phyloP scores from a whole-genome alignment of 2,888 invertebrate genomes.

The Apotomis betuletana region DNA sequence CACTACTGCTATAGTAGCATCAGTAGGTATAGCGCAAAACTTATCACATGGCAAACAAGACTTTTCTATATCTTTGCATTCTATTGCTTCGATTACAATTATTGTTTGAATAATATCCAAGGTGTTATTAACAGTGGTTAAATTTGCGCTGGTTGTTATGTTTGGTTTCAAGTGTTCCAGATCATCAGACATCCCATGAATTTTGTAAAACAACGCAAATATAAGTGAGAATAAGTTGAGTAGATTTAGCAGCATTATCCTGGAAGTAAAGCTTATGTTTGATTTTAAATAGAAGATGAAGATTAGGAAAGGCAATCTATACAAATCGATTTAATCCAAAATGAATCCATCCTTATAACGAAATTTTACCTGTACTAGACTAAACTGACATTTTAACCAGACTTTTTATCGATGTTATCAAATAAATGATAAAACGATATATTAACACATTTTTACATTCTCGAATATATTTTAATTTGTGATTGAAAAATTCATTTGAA shows the following conservation, averaged over 20 bases:
- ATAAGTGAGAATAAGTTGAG: constrained; percentile 97
- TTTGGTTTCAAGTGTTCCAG: constrained; percentile 82
- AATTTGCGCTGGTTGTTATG: constrained; percentile 56
- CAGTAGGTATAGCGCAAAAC: constrained; percentile 40
- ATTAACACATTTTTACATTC: no score
- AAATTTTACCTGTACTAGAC: no score
- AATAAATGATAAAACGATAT: no score
- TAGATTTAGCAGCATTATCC: constrained; percentile 97
- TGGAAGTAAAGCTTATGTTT: constrained; percentile 71
- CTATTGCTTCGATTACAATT: constrained; percentile 49
- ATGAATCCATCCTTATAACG: no score
- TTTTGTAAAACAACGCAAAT: constrained; percentile 95
- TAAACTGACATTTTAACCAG: no score
- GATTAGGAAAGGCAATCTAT: no score
- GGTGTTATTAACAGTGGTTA: constrained; percentile 52
- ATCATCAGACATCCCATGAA: constrained; percentile 88
- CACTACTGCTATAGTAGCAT: constrained; percentile 12
- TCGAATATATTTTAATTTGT: no score
- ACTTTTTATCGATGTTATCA: no score
- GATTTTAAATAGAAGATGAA: no score
- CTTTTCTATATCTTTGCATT: constrained; percentile 62
- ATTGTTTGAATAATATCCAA: constrained; percentile 56
- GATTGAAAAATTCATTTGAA: no score
- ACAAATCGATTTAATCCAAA: no score
- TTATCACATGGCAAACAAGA: constrained; percentile 64